Conservation (phyloP, 2,113 vertebrate genomes). For the Mystacornis crossleyi region DNA sequence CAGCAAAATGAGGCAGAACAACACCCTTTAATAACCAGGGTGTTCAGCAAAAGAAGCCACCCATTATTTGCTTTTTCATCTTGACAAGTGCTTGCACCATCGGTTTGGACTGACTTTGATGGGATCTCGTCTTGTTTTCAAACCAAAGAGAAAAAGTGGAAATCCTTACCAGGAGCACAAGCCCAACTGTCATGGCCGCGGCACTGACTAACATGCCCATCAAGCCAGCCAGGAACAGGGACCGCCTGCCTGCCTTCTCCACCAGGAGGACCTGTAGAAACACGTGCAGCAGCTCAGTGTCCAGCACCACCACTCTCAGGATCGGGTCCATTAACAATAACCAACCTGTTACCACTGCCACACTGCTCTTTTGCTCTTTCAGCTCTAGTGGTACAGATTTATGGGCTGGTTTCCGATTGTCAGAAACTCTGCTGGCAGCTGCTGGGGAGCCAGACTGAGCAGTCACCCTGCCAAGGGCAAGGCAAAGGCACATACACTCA, state of each 20-base stretch:
- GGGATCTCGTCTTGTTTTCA: background rate
- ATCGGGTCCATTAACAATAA: background rate
- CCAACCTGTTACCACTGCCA: background rate
- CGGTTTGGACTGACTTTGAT: background rate
- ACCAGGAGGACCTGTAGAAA: slow-evolving; percentile 85
- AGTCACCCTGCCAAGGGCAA: background rate
- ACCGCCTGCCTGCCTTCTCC: slow-evolving; percentile 88
- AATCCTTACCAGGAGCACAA: slow-evolving; percentile 84
- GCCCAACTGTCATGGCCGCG: slow-evolving; percentile 87
- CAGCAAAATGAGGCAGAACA: background rate
- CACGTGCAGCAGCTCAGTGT: background rate
- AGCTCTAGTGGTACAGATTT: background rate
- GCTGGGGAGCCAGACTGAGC: background rate
- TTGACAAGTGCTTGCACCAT: background rate
- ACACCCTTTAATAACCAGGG: background rate
- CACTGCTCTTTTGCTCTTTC: background rate
- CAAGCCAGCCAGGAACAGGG: slow-evolving; percentile 85
- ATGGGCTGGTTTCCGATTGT: background rate
- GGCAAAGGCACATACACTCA: background rate
- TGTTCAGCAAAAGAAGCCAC: background rate
- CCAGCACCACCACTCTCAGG: background rate
- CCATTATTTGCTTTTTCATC: background rate
- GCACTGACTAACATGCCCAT: slow-evolving; percentile 89
- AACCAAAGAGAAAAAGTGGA: background rate
- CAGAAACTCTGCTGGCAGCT: background rate